Evolutionary conservation across 2,888 invertebrate species (phyloP).

Genomic region (Cheilosia impressa): DNA sequence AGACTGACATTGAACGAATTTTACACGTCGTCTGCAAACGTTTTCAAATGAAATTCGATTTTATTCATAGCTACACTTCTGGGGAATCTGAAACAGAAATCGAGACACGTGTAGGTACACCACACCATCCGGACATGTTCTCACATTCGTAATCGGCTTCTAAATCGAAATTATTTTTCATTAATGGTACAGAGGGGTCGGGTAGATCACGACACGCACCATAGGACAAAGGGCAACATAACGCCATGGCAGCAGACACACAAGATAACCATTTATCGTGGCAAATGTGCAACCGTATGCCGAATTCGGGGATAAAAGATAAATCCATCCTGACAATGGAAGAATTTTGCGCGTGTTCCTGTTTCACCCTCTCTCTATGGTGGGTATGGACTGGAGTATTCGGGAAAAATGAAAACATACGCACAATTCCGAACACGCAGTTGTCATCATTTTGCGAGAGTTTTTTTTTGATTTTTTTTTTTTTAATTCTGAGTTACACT

Average conservation of each 20-base stretch:
- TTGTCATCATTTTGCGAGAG: constrained; percentile 38
- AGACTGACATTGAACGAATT: constrained; percentile 14
- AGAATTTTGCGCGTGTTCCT: constrained; percentile 21
- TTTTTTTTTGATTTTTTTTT: not conserved
- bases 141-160: constrained; percentile 59
- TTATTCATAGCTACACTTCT: not conserved
- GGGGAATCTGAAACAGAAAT: constrained; percentile 3
- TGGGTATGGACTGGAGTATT: not conserved
- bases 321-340: constrained; percentile 30
- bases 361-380: constrained; percentile 24
- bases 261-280: constrained; percentile 50
- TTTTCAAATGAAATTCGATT: constrained; percentile 44
- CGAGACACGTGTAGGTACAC: constrained; percentile 17
- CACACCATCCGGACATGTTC: constrained; percentile 36
- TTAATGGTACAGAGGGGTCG: constrained; percentile 10
- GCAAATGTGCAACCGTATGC: constrained; percentile 53
- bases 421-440: constrained; percentile 21
- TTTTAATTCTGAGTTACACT: constrained; percentile 1
- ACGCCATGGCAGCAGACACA: constrained; percentile 4
- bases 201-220: constrained; percentile 15
- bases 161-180: constrained; percentile 50
- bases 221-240: constrained; percentile 32
- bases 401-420: constrained; percentile 23
- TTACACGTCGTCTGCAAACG: not conserved
- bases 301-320: constrained; percentile 19